phyloP scores from a whole-genome alignment of 2,797 vertebrate species.

The Parauchenoglanis ngamensis region DNA sequence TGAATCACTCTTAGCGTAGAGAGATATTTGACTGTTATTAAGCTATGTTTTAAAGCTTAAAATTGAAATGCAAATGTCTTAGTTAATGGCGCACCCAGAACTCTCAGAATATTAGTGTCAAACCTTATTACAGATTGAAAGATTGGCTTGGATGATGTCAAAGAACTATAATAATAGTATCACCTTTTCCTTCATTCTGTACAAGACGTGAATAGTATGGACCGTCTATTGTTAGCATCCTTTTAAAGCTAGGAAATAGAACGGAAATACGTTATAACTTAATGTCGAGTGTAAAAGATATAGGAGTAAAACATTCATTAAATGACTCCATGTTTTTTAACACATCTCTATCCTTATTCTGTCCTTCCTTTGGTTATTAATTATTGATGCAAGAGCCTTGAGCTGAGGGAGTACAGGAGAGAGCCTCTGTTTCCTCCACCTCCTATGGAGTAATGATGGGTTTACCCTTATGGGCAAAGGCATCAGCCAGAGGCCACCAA shows the following conservation, averaged over 20 bases:
- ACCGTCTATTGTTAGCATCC: conserved; percentile 27
- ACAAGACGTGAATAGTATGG: conserved; percentile 12
- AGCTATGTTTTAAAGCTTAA: conserved; percentile 23
- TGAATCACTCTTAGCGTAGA: neutral
- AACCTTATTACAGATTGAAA: conserved; percentile 37
- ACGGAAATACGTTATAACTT: conserved; percentile 18
- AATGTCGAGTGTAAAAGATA: conserved; percentile 27
- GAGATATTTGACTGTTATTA: conserved; percentile 22
- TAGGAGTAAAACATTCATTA: conserved; percentile 8
- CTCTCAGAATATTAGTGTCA: conserved; percentile 37
- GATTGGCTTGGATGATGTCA: conserved; percentile 30
- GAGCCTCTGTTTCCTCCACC: neutral
- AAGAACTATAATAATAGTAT: conserved; percentile 10
- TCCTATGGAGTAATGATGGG: conserved; percentile 29
- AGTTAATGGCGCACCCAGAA: conserved; percentile 30
- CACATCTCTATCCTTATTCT: conserved; percentile 28
- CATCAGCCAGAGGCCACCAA: conserved; percentile 40
- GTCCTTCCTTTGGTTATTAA: conserved; percentile 32
- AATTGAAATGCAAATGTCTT: conserved; percentile 37
- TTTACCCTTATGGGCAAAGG: conserved; percentile 37
- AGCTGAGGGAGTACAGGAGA: conserved; percentile 27
- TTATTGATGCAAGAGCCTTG: conserved; percentile 34
- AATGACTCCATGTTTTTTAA: conserved; percentile 33
- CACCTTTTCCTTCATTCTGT: conserved; percentile 17
- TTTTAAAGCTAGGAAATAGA: conserved; percentile 31